Base-by-base conservation (phyloP, 2,797 vertebrate genomes). In the Sebastes dallii region DNA sequence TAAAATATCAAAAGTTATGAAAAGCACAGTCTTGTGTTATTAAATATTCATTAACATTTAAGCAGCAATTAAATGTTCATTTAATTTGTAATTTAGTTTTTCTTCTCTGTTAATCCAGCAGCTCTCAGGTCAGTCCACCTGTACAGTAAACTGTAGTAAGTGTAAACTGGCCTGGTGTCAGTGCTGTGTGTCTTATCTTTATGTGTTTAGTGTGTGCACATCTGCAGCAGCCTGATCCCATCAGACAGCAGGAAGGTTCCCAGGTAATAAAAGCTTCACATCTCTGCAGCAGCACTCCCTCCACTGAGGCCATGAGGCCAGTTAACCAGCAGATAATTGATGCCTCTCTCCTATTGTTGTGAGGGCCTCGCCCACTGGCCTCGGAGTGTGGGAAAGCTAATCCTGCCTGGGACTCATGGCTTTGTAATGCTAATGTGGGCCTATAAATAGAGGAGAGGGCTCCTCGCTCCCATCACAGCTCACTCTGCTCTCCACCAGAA, bases 351-450 rank as follows among this genome's bases (percentile, higher is more conserved):
- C 85, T 81, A 93, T 95, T 94, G 95, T 96, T 73, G 82, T 54
- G 75, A 73, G 78, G 18, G 0, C 62, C 77, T 78, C 69, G 54
- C 87, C 50, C 89, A 96, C 96, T 96, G 97, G 96, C 92, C 92
- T 77, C 13, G 0, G 93, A 96, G 90, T 95, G 95, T 96, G 96
- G 96, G 96, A 96, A 97, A 95, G 92, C 84, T 86, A 78, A 82
- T 69, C 66, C 61, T 88, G 87, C 92, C 42, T 14, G 69, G 91
- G 92, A 95, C 95, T 90, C 94, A 95, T 1, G 83, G 81, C 89
- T 93, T 91, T 94, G 91, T 94, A 82, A 94, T 94, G 92, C 90
- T 90, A 92, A 94, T 92, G 87, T 52, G 29, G 16, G 32, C 62
- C 89, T 89, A 96, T 97, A 97, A 97, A 97, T 96, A 95, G 1